Evolutionary conservation across 2,113 vertebrate species (phyloP).

Genomic region (Leptodactylus fuscus): DNA sequence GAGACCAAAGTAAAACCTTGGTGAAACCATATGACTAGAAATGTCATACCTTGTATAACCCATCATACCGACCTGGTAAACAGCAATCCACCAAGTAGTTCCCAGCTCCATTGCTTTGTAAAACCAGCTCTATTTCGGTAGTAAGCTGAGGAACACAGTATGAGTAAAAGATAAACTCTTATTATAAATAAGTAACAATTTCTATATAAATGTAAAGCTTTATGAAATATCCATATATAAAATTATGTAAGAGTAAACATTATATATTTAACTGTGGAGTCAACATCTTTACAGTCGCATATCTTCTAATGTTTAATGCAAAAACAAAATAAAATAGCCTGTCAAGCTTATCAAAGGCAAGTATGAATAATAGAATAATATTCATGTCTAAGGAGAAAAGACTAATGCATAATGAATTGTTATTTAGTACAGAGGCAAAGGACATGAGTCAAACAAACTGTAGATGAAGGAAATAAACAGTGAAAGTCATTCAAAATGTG

Average conservation of each 20-base stretch:
- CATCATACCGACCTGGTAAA: too few relatives aligned
- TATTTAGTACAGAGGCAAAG: not conserved
- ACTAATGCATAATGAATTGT: slow-evolving; percentile 32
- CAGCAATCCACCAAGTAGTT: too few relatives aligned
- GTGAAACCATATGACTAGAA: too few relatives aligned
- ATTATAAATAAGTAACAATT: not conserved
- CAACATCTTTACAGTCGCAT: not conserved
- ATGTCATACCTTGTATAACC: too few relatives aligned
- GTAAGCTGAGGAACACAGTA: not conserved
- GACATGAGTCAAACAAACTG: slow-evolving; percentile 1
- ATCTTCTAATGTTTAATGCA: slow-evolving; percentile 15
- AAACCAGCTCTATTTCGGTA: not conserved
- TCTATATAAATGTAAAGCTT: not conserved
- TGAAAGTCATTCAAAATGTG: not conserved
- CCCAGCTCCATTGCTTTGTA: too few relatives aligned
- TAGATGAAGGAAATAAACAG: not conserved
- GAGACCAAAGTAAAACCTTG: too few relatives aligned
- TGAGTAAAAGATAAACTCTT: not conserved
- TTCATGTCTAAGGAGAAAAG: slow-evolving; percentile 21
- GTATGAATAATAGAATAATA: slow-evolving; percentile 35
- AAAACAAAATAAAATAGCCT: slow-evolving; percentile 26
- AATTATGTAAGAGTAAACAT: not conserved
- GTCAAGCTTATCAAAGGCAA: slow-evolving; percentile 16
- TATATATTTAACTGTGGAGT: not conserved
- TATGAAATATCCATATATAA: not conserved